Evolutionary conservation across 2,888 invertebrate genomes (phyloP).

Genomic region (Drosophila mercatorum): DNA sequence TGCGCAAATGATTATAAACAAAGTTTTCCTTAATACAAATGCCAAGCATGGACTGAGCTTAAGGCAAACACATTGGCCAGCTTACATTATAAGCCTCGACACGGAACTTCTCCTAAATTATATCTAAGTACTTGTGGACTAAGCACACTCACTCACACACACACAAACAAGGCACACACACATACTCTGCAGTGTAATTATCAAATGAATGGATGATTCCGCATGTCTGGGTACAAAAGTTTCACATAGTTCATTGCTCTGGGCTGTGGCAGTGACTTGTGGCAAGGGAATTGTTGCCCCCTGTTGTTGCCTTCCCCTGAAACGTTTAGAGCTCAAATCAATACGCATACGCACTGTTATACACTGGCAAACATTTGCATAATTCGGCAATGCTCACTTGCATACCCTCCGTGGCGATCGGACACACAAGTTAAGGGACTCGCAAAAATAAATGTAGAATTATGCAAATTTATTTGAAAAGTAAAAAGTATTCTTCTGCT

Average conservation of each 20-base stretch:
- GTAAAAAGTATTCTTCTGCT: constrained; percentile 43
- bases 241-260: constrained; percentile 36
- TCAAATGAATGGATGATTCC: constrained; percentile 26
- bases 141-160: neutral
- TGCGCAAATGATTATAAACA: constrained; percentile 1
- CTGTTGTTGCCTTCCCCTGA: neutral
- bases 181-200: constrained; percentile 19
- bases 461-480: constrained; percentile 66
- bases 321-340: constrained; percentile 45
- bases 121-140: constrained; percentile 16
- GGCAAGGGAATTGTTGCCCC: neutral
- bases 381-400: constrained; percentile 72
- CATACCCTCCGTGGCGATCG: constrained; percentile 34
- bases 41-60: constrained; percentile 13
- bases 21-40: neutral
- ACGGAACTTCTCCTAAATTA: constrained; percentile 18
- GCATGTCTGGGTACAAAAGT: constrained; percentile 33
- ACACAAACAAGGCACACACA: neutral
- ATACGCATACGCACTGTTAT: constrained; percentile 69
- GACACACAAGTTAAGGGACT: constrained; percentile 25
- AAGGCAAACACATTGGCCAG: constrained; percentile 23
- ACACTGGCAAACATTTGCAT: constrained; percentile 64
- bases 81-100: constrained; percentile 16
- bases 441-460: constrained; percentile 10
- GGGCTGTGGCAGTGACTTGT: constrained; percentile 3